These are phyloP conservation scores for Hormaphis cornu DNA, from an alignment of 1,140 invertebrate genomes.

Conservation along the genomic window DNA sequence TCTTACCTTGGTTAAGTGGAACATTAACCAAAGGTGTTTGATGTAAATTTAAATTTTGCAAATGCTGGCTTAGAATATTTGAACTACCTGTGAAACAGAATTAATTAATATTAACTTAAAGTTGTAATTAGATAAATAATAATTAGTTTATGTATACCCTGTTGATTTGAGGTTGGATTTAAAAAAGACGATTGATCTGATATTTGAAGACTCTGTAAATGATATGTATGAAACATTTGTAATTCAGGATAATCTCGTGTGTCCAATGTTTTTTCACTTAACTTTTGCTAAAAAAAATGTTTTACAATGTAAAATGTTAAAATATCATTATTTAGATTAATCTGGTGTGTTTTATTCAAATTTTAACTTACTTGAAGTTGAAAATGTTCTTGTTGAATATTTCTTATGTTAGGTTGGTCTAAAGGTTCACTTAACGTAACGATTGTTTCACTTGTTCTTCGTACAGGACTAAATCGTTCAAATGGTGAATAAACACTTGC, in stretches of 20 bases:
- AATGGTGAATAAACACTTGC: constrained; percentile 47
- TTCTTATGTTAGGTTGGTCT: constrained; percentile 28
- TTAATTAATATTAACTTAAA: neutral
- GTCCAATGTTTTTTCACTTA: constrained; percentile 29
- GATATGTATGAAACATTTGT: constrained; percentile 33
- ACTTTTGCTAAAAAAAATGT: constrained; percentile 27
- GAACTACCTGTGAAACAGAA: constrained; percentile 19
- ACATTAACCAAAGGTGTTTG: neutral
- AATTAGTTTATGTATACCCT: neutral
- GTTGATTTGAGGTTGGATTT: constrained; percentile 20
- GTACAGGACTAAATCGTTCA: constrained; percentile 80
- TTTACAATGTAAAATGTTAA: neutral
- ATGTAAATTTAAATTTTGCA: constrained; percentile 31
- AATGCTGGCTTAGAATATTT: constrained; percentile 27
- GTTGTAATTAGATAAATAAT: neutral
- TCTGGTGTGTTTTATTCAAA: neutral
- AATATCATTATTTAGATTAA: neutral
- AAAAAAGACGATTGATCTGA: constrained; percentile 1
- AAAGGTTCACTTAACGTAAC: constrained; percentile 32
- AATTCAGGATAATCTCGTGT: constrained; percentile 18
- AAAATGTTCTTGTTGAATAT: constrained; percentile 60
- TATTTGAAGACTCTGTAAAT: constrained; percentile 28
- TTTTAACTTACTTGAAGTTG: constrained; percentile 32
- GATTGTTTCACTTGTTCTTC: constrained; percentile 69
- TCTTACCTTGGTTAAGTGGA: constrained; percentile 14